Evolutionary conservation across 2,888 invertebrate genomes (phyloP), one percentile per base, ranked within the genome.

Genomic region (Apeira syringaria): DNA sequence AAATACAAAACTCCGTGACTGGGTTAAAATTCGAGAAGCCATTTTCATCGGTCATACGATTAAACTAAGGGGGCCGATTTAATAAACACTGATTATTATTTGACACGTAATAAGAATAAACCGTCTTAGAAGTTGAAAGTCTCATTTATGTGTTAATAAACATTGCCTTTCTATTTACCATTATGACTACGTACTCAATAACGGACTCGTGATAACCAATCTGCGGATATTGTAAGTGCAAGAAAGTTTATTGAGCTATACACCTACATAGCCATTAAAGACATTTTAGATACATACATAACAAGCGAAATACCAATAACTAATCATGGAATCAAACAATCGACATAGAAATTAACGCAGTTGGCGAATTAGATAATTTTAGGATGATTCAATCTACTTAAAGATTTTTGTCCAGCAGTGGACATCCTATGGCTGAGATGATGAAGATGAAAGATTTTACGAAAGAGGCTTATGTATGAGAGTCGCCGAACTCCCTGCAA

Each of bases 31-130:
- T 44, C 53, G 47, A 60, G 50, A 46, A 55, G 42, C 50, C 46
- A 17, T 45, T 29, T 37, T 34, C 12, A 33, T 17, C 6, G 17
- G 26, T 31, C n/a, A 25, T 35, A 44, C 44, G 22, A 43, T 50
- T 38, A 45, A 39, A 47, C 34, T 25, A 32, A 22, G n/a, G 25
- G 20, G 32, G 31, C 27, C 55, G 36, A 55, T 59, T 59, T 59
- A 64, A 64, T 68, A 67, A 68, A 67, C 48, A 59, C 59, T 48
- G 43, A 60, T 58, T 63, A 64, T 68, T 63, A 69, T 68, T 64
- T 55, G 58, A 65, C 57, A 46, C 49, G 50, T 50, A 58, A 59
- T 53, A 44, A 53, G 49, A 52, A 54, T 64, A 64, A 61, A 63
- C 48, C 26, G 50, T 40, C 45, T 49, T 40, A 24, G 48, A 50